Percentiles rank a stretch among this genome's conserved stretches.
Conservation (phyloP, 2,888 invertebrate species). For the Rhagonycha fulva region DNA sequence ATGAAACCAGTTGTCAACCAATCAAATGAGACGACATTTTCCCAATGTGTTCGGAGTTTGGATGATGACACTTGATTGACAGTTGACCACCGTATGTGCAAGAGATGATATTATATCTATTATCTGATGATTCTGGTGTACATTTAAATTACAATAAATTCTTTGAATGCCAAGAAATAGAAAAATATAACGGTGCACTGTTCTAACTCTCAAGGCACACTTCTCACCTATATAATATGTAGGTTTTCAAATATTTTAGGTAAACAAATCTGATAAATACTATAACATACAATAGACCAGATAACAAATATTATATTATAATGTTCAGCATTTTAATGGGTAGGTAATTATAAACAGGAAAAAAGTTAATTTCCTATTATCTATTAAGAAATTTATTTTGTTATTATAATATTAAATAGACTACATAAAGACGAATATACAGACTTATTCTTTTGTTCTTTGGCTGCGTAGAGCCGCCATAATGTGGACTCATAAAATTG, state of each 20-base stretch:
- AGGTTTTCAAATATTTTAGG: not conserved
- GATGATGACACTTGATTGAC: not conserved
- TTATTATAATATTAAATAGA: not conserved
- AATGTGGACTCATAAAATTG: not conserved
- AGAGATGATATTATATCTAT: not conserved
- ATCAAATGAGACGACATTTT: not conserved
- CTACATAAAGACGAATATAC: not conserved
- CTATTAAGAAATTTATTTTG: not conserved
- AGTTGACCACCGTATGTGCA: not conserved
- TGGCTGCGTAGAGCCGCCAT: not conserved
- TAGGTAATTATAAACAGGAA: not conserved
- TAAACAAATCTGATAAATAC: not conserved
- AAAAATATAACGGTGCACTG: not conserved
- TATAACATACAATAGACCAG: not conserved
- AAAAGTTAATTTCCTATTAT: not conserved
- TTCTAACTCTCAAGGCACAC: not conserved
- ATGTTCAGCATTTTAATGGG: not conserved
- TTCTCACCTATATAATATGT: not conserved
- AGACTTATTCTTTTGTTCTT: not conserved
- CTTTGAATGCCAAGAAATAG: not conserved
- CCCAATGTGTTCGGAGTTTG: not conserved
- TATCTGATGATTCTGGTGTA: not conserved
- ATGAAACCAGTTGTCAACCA: not conserved
- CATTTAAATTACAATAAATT: not conserved
- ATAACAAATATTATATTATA: not conserved